Percentiles rank a stretch among this genome's conserved stretches.
Evolutionary conservation across 2,888 invertebrate species (phyloP).

Genomic region (Stenoptilia bipunctidactyla): DNA sequence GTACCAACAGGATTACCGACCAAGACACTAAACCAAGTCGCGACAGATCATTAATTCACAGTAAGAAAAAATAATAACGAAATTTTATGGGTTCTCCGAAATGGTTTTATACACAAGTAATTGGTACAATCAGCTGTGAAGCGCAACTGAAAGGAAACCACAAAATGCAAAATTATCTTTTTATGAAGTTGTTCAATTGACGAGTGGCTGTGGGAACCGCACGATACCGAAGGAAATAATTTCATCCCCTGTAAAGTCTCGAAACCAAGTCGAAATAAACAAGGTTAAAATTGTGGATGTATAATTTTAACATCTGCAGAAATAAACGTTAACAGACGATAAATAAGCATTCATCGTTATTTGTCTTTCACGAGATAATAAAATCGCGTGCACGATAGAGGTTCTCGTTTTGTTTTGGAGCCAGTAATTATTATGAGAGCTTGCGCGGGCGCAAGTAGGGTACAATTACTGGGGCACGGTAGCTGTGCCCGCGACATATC

Average conservation of each 20-base stretch:
- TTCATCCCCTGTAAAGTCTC: constrained; percentile 36
- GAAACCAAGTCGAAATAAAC: background rate
- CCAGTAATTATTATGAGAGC: constrained; percentile 7
- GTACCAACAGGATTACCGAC: too few species aligned
- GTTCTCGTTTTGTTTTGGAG: background rate
- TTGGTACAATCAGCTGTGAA: background rate
- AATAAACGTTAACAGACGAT: constrained; percentile 1
- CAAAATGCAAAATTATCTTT: constrained; percentile 36
- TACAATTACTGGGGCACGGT: constrained; percentile 39
- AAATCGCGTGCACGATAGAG: constrained; percentile 5
- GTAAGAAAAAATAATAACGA: too few species aligned
- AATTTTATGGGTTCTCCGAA: too few species aligned
- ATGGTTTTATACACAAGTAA: background rate
- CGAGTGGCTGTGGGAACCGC: constrained; percentile 30
- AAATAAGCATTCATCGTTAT: constrained; percentile 9
- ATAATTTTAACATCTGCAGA: background rate
- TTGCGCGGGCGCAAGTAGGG: background rate
- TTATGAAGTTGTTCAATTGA: constrained; percentile 23
- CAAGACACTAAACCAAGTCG: too few species aligned
- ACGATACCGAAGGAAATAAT: constrained; percentile 43
- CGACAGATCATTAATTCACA: too few species aligned
- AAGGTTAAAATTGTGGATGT: background rate
- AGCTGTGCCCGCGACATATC: constrained; percentile 35
- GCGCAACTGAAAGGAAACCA: constrained; percentile 26
- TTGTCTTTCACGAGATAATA: constrained; percentile 11